Evolutionary conservation across 2,797 vertebrate species (phyloP).

Genomic region (Vireo griseus): DNA sequence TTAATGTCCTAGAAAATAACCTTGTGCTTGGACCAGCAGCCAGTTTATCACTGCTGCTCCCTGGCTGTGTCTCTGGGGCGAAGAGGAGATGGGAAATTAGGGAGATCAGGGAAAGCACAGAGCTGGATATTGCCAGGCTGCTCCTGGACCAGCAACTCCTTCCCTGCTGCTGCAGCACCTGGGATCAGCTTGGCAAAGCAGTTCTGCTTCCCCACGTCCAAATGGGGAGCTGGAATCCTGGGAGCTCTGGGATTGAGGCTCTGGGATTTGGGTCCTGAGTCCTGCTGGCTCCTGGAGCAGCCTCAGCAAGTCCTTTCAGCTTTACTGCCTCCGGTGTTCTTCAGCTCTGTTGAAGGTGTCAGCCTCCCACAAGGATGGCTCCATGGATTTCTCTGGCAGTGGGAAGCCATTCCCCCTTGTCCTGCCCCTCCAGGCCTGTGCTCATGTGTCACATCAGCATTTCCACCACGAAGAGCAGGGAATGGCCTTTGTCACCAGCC

Average conservation of each 20-base stretch:
- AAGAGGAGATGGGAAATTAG: neutral
- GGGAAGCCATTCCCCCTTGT: neutral
- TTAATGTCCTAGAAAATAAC: slow-evolving; percentile 41
- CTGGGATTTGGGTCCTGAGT: neutral
- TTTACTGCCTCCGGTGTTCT: neutral
- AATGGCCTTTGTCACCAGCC: neutral
- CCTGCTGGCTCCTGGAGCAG: neutral
- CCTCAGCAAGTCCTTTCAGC: neutral
- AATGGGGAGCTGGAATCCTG: neutral
- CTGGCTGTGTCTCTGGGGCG: neutral
- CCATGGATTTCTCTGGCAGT: neutral
- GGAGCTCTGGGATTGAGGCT: neutral
- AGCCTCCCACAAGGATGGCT: neutral
- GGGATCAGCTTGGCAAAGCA: neutral
- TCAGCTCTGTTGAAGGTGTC: too few species aligned
- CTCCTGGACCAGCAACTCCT: neutral
- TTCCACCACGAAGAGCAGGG: neutral
- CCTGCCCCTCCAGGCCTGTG: neutral
- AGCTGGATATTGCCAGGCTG: neutral
- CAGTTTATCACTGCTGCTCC: neutral
- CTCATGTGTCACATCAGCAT: accelerated
- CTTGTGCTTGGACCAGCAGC: neutral
- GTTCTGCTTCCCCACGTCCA: neutral
- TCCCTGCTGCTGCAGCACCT: neutral
- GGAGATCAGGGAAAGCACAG: neutral